Evolutionary conservation across 2,888 invertebrate species (phyloP), one percentile per base, ranked within the genome.

Genomic region (Arrhopalites spinosus): DNA sequence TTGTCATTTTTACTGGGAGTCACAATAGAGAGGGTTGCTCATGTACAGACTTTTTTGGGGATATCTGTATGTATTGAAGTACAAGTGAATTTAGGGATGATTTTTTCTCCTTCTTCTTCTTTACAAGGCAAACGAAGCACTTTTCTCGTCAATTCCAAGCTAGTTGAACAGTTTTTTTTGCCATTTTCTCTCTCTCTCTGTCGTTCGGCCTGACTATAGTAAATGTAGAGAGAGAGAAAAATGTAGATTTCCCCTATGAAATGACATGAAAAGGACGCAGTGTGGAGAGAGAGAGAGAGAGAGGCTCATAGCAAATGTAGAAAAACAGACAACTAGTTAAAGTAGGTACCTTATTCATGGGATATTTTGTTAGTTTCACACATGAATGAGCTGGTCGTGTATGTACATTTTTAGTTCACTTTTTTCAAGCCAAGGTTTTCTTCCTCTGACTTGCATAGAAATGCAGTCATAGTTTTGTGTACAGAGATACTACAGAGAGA

Each of bases 291-390:
- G n/a, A 20, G 25, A 8, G 20, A 2, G 23, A 20, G 23, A 8
- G 20, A 27, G 23, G 23, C 23, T 67, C 45, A 59, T 59, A 59
- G 59, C 23, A 59, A 59, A 59, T 59, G 25, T 59, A 59, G 25
- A 23, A 25, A 59, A 59, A 59, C 59, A 59, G 59, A 59, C 59
- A 59, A 59, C 25, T 59, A 59, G 59, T 53, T 53, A 53, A 53
- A 63, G 63, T 30, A 25, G 64, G 43, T 43, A 64, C 25, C 47
- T 47, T 50, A 47, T 50, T 27, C 25, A 50, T 50, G 25, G 68
- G 50, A 68, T 68, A 68, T 68, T 68, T 68, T 47, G 68, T 68
- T 68, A 68, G 68, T 68, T 68, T 68, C 25, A 50, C 68, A 68
- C 68, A 68, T 68, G 68, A 68, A 68, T 68, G 68, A 47, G 45